These are phyloP conservation scores for Acridotheres tristis DNA, from an alignment of 2,797 vertebrate genomes.

Conservation along the genomic window DNA sequence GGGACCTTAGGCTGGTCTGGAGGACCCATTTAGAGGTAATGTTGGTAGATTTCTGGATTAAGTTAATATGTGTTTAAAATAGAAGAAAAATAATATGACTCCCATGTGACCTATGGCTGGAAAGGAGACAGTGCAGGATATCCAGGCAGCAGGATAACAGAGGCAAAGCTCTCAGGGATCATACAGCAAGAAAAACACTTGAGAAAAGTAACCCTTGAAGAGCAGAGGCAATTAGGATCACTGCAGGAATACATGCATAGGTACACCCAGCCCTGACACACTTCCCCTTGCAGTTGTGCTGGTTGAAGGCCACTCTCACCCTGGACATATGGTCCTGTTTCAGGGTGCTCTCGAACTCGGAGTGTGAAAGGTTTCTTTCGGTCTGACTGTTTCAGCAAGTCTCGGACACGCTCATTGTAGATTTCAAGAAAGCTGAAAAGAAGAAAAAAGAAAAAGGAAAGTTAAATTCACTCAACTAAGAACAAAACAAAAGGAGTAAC, in stretches of 20 bases:
- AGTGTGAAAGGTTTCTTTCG: slow-evolving; percentile 86
- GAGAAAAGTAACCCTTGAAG: neutral
- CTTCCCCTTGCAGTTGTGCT: neutral
- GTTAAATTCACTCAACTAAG: neutral
- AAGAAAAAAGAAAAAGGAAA: neutral
- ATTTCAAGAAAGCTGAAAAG: slow-evolving; percentile 92
- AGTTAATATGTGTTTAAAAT: neutral
- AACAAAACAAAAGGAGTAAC: neutral
- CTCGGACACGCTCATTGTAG: slow-evolving; percentile 95
- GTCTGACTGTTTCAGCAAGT: slow-evolving; percentile 84
- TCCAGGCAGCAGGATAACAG: neutral
- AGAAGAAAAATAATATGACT: neutral
- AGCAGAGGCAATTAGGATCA: neutral
- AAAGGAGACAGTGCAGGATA: neutral
- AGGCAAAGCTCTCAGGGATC: neutral
- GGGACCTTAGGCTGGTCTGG: neutral
- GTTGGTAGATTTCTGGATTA: neutral
- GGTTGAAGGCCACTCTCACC: slow-evolving; percentile 74
- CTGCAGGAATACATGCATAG: neutral
- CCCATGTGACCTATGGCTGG: neutral
- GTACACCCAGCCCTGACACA: neutral
- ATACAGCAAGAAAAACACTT: neutral
- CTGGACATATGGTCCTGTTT: slow-evolving; percentile 96
- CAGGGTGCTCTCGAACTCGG: slow-evolving; percentile 92
- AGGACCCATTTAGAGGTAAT: neutral